Percentiles rank a stretch among this genome's conserved stretches.
These are phyloP conservation scores for Agonopterix heracliana DNA, from an alignment of 2,888 invertebrate genomes.

Conservation along the genomic window DNA sequence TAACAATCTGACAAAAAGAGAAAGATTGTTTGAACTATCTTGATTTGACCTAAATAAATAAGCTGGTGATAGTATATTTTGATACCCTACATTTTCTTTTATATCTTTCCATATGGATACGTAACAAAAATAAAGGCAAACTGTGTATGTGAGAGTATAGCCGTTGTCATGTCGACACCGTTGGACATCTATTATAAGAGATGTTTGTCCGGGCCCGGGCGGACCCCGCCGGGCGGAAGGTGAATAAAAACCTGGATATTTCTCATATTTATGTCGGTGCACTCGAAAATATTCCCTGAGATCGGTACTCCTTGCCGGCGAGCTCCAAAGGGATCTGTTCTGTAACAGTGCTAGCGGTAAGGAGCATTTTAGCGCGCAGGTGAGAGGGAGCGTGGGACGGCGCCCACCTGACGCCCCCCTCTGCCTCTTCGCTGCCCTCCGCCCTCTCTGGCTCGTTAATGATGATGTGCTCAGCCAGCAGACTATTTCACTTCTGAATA, in stretches of 20 bases:
- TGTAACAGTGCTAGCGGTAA: conserved; percentile 48
- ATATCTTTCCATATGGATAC: neutral
- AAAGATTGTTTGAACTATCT: neutral
- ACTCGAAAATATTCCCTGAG: conserved; percentile 70
- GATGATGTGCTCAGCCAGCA: conserved; percentile 86
- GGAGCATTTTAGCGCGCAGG: conserved; percentile 66
- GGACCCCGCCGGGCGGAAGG: conserved; percentile 43
- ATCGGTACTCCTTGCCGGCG: conserved; percentile 37
- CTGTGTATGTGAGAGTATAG: conserved; percentile 26
- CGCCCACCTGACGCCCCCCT: conserved; percentile 76
- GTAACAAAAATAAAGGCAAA: conserved; percentile 19
- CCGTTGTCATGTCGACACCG: conserved; percentile 56
- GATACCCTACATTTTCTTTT: neutral
- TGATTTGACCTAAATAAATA: conserved; percentile 6
- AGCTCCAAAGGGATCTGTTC: conserved; percentile 49
- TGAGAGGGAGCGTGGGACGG: conserved; percentile 70
- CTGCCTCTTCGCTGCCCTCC: conserved; percentile 76
- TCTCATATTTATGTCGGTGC: conserved; percentile 74
- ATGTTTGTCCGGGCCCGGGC: conserved; percentile 47
- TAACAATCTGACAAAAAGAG: too few species aligned
- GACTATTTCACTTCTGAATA: conserved; percentile 84
- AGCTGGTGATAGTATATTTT: neutral
- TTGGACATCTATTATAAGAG: conserved; percentile 60
- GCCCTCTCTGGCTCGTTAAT: conserved; percentile 82
- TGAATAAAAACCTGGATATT: conserved; percentile 70